phyloP scores from a whole-genome alignment of 2,888 invertebrate species.

The Caenorhabditis sp. region DNA sequence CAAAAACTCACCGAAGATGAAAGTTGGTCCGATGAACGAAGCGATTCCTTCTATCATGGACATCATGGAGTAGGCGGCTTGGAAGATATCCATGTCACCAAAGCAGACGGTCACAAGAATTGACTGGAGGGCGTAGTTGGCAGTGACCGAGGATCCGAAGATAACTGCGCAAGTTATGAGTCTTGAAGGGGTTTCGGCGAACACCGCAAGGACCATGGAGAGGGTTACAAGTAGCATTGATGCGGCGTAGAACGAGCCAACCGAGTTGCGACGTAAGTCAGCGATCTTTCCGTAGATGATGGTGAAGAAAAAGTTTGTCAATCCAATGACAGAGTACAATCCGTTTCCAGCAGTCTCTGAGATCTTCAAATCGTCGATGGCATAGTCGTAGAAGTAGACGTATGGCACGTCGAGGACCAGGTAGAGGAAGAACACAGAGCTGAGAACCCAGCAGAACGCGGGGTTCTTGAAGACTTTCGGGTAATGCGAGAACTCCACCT shows the following conservation, averaged over 20 bases:
- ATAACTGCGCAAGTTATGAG: slow-evolving; percentile 17
- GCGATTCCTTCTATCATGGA: slow-evolving; percentile 93
- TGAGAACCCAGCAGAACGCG: slow-evolving; percentile 30
- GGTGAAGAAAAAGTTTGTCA: slow-evolving; percentile 94
- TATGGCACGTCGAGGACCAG: slow-evolving; percentile 92
- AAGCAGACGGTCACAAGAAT: slow-evolving; percentile 89
- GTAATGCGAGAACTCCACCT: not conserved
- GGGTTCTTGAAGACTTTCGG: not conserved
- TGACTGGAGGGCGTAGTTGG: slow-evolving; percentile 69
- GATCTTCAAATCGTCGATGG: slow-evolving; percentile 86
- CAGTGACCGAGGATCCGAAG: slow-evolving; percentile 64
- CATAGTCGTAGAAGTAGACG: slow-evolving; percentile 93
- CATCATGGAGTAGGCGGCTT: slow-evolving; percentile 93
- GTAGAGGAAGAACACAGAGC: slow-evolving; percentile 88
- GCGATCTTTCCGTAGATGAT: slow-evolving; percentile 92
- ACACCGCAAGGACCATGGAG: not conserved
- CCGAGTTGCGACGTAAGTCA: slow-evolving; percentile 86
- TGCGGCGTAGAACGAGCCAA: not conserved
- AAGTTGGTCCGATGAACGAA: slow-evolving; percentile 91
- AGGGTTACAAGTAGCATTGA: not conserved
- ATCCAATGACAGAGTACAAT: slow-evolving; percentile 90
- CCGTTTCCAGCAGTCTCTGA: slow-evolving; percentile 84
- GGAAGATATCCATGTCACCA: slow-evolving; percentile 93
- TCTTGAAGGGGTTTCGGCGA: slow-evolving; percentile 63
- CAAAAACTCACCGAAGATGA: slow-evolving; percentile 88